These are phyloP conservation scores for Nomada flava DNA, from an alignment of 2,888 invertebrate species.

Conservation along the genomic window DNA sequence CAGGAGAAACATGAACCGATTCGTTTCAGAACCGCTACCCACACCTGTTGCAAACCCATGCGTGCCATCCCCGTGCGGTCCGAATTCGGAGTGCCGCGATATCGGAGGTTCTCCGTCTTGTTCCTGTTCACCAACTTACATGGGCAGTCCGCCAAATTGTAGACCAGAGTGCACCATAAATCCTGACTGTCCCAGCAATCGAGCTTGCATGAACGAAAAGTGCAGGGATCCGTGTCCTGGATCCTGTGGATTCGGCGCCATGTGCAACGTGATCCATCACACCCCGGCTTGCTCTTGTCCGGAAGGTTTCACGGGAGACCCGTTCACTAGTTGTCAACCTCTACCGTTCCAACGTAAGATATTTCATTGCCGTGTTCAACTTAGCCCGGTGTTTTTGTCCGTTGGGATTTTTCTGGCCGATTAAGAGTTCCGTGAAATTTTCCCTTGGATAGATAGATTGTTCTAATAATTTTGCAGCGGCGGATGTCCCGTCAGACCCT, in stretches of 20 bases:
- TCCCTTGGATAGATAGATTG: not conserved
- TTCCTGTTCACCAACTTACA: conserved; percentile 84
- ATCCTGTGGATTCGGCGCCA: conserved; percentile 89
- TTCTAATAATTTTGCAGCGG: conserved; percentile 36
- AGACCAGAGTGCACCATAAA: conserved; percentile 90
- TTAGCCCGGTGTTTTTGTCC: not conserved
- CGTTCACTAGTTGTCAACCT: conserved; percentile 87
- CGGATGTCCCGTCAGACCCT: conserved; percentile 85
- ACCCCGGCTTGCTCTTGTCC: conserved; percentile 91
- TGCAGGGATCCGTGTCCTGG: conserved; percentile 93
- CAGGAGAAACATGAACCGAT: conserved; percentile 76
- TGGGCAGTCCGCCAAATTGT: conserved; percentile 87
- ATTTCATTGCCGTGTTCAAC: not conserved
- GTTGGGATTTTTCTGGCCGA: not conserved
- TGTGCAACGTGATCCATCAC: conserved; percentile 89
- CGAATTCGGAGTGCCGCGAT: conserved; percentile 86
- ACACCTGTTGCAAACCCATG: conserved; percentile 86
- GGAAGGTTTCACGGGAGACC: conserved; percentile 90
- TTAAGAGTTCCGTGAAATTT: not conserved
- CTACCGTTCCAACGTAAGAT: conserved; percentile 78
- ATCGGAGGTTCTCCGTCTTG: conserved; percentile 85
- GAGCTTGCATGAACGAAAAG: conserved; percentile 91
- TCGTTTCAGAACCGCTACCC: conserved; percentile 86
- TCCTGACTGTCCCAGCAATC: conserved; percentile 90
- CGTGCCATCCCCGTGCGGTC: conserved; percentile 87